Evolutionary conservation across 1,140 invertebrate genomes (phyloP), one percentile per base, ranked within the genome.

Genomic region (Anastrepha ludens): DNA sequence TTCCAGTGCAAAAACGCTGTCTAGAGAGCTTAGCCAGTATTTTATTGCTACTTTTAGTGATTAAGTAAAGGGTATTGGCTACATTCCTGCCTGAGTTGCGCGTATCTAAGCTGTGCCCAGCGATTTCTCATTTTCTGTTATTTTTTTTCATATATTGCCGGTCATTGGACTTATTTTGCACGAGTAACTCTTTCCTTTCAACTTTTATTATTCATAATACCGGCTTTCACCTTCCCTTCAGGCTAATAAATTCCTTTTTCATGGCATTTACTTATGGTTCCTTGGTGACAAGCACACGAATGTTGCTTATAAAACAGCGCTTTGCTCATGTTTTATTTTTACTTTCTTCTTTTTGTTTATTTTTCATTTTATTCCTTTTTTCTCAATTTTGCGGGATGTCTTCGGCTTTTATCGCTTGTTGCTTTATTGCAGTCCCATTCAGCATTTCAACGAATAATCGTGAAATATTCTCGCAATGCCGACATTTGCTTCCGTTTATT

Each of bases 321-420:
- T 41, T 11, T 67, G 50, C 11, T 39, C 64, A 39, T 41, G 39
- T 13, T 4, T 67, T 11, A 13, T 67, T 39, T 9, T 7, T 3
- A 67, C 11, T 4, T 67, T 11, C 13, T 67, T 39, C 20, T 7
- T 3, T 55, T 29, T 29, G 1, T 58, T 7, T 8, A 58, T 58
- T 58, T 58, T 58, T 58, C 55, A 58, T 58, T 7, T 58, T 58
- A 8, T 58, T 58, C 7, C 55, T 58, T 58, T 13, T 58, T 58
- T 58, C 13, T 58, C 13, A 58, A 7, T 8, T 1, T 58, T 58
- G 7, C 55, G 4, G 60, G n/a, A 39, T 39, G n/a, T 67, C 67
- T 44, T 74, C 44, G 44, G 39, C 67, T 74, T 74, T 74, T 74
- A 74, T 74, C 67, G 41, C 41, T 44, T 74, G 3, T 41, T 74